Base-by-base conservation (phyloP, 2,797 vertebrate genomes). In the Chromobotia macracanthus region DNA sequence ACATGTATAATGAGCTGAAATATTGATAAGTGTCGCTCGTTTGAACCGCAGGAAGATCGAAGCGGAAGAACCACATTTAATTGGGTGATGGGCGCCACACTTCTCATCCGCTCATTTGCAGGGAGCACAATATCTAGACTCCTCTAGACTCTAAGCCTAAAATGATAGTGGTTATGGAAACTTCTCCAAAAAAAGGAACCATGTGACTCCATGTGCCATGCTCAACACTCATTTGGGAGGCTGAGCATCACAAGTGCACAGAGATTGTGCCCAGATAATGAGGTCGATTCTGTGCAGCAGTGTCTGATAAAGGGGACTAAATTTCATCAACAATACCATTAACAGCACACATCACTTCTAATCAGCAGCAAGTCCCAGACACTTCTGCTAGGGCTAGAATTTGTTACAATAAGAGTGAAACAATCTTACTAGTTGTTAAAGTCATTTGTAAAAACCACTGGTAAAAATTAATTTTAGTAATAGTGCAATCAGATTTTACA, bases 1-100 rank as follows among this genome's bases (percentile, higher is more conserved):
- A 86, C 86, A 91, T 89, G 87, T 85, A 90, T 87, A 89, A 83
- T 82, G 87, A 89, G 79, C 86, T 93, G 88, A 92, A 92, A 94
- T 89, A 94, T 88, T 92, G 88, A 91, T 89, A 91, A 80, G 88
- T 82, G 82, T 88, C 83, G 77, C 80, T 89, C 84, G 80, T 53
- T 88, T 84, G 72, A 84, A 83, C 75, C 12, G 55, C 69, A 77
- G 58, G 60, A 72, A 65, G 66, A 83, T 80, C 60, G 60, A 71
- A 82, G 53, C 35, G 10, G 75, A 87, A 79, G 77, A 86, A 84
- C 46, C 38, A 3, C 56, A 61, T 23, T 71, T 72, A 73, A 85
- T 77, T 80, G 31, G 35, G 50, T 81, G 51, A 75, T 58, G 72
- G 51, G n/a, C 51, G 38, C 44, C 28, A 72, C 71, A 56, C 79